Percentiles rank a stretch among this genome's conserved stretches.
Evolutionary conservation across 92 coral and sea anemone species (phyloP).

Genomic region (Isaurus tuberculatus): DNA sequence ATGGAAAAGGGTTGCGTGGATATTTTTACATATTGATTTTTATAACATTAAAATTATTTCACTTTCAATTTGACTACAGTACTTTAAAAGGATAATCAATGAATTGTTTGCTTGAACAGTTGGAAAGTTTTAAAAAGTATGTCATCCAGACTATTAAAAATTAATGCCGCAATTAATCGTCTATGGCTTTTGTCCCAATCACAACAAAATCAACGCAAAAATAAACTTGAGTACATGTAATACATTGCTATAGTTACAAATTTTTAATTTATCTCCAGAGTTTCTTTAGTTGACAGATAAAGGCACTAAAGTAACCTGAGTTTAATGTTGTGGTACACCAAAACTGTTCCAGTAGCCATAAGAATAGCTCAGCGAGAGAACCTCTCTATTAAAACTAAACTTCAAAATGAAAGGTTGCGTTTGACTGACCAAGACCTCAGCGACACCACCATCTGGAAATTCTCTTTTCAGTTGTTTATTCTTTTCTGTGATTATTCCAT

Average conservation of each 20-base stretch:
- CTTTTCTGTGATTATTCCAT: constrained; percentile 29
- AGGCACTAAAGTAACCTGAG: neutral
- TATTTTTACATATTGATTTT: neutral
- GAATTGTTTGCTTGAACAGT: neutral
- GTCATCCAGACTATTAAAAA: neutral
- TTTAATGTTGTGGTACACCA: constrained; percentile 52
- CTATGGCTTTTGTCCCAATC: neutral
- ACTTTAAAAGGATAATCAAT: neutral
- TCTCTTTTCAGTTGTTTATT: constrained; percentile 29
- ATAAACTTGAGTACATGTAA: neutral
- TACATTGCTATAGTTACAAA: constrained; percentile 2
- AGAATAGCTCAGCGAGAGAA: constrained; percentile 14
- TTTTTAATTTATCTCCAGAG: neutral
- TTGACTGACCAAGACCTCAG: constrained; percentile 26
- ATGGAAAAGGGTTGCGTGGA: constrained; percentile 5
- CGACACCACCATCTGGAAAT: constrained; percentile 30
- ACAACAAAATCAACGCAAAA: neutral
- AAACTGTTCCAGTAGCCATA: constrained; percentile 49
- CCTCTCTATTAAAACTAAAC: constrained; percentile 29
- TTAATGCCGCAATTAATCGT: neutral
- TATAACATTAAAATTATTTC: neutral
- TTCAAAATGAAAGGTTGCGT: constrained; percentile 34
- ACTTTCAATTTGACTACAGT: neutral
- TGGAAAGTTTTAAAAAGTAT: neutral
- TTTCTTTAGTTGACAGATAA: constrained; percentile 4